Percentiles rank a stretch among this genome's conserved stretches.
Conservation (phyloP, 2,888 invertebrate genomes). For the Drosophila siamana region DNA sequence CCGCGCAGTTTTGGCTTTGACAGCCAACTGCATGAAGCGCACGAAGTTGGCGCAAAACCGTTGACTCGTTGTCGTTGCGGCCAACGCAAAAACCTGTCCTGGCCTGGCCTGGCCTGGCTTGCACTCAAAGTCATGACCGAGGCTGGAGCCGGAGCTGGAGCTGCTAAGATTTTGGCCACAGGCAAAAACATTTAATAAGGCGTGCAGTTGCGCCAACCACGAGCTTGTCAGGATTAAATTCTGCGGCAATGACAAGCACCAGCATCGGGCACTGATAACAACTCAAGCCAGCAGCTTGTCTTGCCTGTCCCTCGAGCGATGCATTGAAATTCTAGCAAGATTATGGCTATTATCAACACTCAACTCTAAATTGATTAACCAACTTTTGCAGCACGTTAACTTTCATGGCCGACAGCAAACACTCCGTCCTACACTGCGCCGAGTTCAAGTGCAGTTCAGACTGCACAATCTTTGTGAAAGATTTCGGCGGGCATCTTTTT, state of each 20-base stretch:
- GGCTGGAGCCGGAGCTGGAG: conserved; percentile 15
- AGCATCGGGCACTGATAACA: not conserved
- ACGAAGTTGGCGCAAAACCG: conserved; percentile 30
- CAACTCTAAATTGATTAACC: conserved; percentile 70
- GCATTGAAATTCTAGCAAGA: conserved; percentile 32
- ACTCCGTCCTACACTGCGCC: too few species aligned
- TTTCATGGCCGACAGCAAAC: conserved; percentile 37
- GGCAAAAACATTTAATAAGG: conserved; percentile 73
- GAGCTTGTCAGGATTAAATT: conserved; percentile 36
- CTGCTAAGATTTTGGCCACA: conserved; percentile 69
- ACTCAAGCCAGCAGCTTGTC: not conserved
- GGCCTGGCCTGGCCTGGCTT: conserved; percentile 5
- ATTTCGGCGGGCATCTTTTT: conserved; percentile 38
- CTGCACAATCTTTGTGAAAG: conserved; percentile 38
- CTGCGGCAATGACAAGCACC: conserved; percentile 5
- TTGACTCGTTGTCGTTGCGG: conserved; percentile 52
- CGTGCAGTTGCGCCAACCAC: conserved; percentile 23
- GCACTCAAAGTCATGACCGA: conserved; percentile 58
- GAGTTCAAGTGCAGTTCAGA: conserved; percentile 23
- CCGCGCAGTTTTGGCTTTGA: conserved; percentile 80
- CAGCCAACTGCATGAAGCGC: conserved; percentile 37
- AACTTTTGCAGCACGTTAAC: conserved; percentile 65
- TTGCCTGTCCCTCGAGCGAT: not conserved
- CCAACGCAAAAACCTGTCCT: conserved; percentile 44
- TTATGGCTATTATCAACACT: conserved; percentile 71